Percentiles rank a stretch among this genome's conserved stretches.
phyloP scores from a whole-genome alignment of 2,888 invertebrate genomes.

The Sarcophaga caerulescens region DNA sequence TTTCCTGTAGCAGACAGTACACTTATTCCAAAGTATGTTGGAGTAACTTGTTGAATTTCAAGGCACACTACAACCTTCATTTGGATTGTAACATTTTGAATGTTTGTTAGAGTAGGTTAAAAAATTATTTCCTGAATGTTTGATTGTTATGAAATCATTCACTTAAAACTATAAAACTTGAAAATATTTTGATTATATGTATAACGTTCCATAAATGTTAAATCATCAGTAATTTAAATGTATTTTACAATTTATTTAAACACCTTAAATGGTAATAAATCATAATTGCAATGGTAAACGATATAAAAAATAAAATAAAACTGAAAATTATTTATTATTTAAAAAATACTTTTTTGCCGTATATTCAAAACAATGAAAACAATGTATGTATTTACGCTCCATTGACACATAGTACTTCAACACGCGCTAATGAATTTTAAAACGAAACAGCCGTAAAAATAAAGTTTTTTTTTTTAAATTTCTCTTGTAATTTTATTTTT shows the following conservation, averaged over 20 bases:
- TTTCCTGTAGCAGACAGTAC: too few species aligned
- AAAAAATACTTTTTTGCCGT: neutral
- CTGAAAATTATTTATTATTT: neutral
- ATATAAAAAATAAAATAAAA: neutral
- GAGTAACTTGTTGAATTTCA: too few species aligned
- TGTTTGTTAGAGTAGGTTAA: too few species aligned
- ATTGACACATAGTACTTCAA: neutral
- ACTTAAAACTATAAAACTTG: too few species aligned
- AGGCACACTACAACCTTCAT: too few species aligned
- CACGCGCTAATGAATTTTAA: neutral
- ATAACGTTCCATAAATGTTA: too few species aligned
- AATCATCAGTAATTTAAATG: neutral
- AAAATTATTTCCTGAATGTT: too few species aligned
- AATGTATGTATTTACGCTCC: neutral
- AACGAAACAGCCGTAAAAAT: neutral
- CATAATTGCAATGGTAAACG: neutral
- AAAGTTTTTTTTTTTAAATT: neutral
- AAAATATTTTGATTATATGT: too few species aligned
- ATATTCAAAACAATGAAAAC: too few species aligned
- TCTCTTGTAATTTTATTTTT: neutral
- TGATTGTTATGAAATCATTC: too few species aligned
- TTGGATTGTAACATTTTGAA: too few species aligned
- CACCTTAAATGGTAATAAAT: neutral
- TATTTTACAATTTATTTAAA: neutral
- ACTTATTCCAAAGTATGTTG: too few species aligned